Evolutionary conservation across 2,888 invertebrate species (phyloP).

Genomic region (Dryocosmus kuriphilus): DNA sequence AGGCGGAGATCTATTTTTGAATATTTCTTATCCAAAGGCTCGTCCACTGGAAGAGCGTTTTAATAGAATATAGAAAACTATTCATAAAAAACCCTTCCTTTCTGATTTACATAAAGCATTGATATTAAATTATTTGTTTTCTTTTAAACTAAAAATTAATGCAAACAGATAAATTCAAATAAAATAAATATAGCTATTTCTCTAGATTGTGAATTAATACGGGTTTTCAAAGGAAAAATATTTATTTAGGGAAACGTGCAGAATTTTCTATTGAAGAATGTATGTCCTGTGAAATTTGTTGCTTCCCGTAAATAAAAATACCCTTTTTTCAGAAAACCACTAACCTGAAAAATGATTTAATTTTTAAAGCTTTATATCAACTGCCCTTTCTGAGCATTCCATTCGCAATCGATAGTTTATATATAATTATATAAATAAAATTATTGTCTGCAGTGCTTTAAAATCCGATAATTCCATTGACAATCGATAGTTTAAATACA

Average conservation of each 20-base stretch:
- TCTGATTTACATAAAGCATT: not conserved
- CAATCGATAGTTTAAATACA: not conserved
- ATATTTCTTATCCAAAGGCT: slow-evolving; percentile 17
- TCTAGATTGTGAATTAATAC: too few relatives aligned
- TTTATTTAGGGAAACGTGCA: too few relatives aligned
- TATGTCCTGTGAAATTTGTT: not conserved
- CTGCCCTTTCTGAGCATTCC: not conserved
- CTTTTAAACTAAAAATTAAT: not conserved
- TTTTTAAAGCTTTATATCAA: not conserved
- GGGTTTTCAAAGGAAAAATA: too few relatives aligned
- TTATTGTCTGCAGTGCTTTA: not conserved
- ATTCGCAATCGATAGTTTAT: not conserved
- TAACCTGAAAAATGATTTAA: not conserved
- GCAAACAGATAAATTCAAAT: not conserved
- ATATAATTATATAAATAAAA: not conserved
- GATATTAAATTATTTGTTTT: not conserved
- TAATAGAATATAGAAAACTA: not conserved
- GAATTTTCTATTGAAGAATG: too few relatives aligned
- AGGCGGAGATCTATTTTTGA: slow-evolving; percentile 34
- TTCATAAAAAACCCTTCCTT: not conserved
- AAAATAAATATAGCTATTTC: not conserved
- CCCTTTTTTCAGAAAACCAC: not conserved
- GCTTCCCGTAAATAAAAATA: not conserved
- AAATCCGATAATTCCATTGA: not conserved
- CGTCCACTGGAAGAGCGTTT: slow-evolving; percentile 9